Evolutionary conservation across 2,797 vertebrate genomes (phyloP), one percentile per base, ranked within the genome.

Genomic region (Phalloptychus januarius): DNA sequence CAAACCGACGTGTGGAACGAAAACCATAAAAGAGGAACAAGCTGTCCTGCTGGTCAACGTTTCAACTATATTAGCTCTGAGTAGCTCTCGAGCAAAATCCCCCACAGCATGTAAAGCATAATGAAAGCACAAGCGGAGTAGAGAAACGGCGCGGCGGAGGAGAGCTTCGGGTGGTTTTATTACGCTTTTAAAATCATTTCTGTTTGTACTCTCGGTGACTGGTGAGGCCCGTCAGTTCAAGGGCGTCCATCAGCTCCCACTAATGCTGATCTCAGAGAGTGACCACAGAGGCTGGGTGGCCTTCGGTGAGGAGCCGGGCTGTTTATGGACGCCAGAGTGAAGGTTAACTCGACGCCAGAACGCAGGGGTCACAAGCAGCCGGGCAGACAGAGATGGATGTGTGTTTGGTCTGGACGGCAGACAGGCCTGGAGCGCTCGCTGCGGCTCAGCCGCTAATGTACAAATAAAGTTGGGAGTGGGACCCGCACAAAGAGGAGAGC

Each of bases 351-450:
- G 71, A 90, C 80, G 92, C 91, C 91, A 90, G 87, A 90, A 91
- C 83, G 89, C 88, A 79, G 87, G 85, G 93, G 94, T 93, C 92
- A 93, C 79, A 71, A 45, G 84, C 88, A 75, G 89, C 87, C 81
- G 36, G 28, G 74, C 72, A 88, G 84, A 87, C 82, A 38, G 75
- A 89, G 89, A 91, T 89, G 91, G 88, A 91, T 93, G 91, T 89
- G 86, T 94, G 93, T 95, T 94, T 95, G 93, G 90, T 93, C 92
- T 95, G 89, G 92, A 94, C 86, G 82, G 10, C 72, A 83, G 90
- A 88, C 92, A 90, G 88, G 71, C 83, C 86, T 83, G 84, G 74
- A 87, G 86, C 82, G 75, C 72, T 84, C 81, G 77, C 80, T 69
- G 75, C 71, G 48, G 85, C 81, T 63, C 72, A 20, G 28, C 80